A percentile compares a stretch with the other conserved stretches of the same genome.
Evolutionary conservation across 2,797 vertebrate genomes (phyloP).

Genomic region (Lithobates pipiens): DNA sequence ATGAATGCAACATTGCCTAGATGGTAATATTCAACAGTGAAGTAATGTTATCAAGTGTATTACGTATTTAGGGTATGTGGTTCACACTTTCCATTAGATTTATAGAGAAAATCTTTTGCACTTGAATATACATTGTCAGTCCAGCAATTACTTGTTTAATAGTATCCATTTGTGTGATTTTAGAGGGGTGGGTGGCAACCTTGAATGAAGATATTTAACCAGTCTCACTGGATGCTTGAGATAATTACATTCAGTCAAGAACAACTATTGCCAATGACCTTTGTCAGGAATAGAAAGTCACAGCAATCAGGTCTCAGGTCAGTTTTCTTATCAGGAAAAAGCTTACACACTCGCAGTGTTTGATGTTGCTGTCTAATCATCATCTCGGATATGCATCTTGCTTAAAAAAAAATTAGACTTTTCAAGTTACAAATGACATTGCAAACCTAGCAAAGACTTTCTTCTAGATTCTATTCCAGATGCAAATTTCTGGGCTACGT

Average conservation of each 20-base stretch:
- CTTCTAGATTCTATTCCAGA: constrained; percentile 42
- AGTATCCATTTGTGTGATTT: not conserved
- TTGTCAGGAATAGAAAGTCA: constrained; percentile 3
- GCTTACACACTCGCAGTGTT: not conserved
- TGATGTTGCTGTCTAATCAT: constrained; percentile 26
- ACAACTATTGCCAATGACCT: constrained; percentile 1
- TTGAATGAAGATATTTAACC: not conserved
- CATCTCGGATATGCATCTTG: constrained; percentile 9
- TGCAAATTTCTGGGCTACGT: constrained; percentile 33
- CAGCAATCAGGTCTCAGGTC: not conserved
- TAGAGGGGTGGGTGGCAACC: not conserved
- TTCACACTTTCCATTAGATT: no score
- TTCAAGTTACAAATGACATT: constrained; percentile 29
- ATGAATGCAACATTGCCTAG: no score
- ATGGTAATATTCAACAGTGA: no score
- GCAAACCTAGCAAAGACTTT: constrained; percentile 31
- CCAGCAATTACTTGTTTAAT: not conserved
- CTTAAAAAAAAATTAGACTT: constrained; percentile 22
- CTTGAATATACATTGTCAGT: not conserved
- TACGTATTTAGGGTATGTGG: no score
- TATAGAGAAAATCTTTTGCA: not conserved
- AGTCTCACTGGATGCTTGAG: not conserved
- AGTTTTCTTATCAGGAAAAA: constrained; percentile 24
- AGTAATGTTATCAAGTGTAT: no score
- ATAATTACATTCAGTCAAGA: not conserved